Base-by-base conservation (phyloP, 1,140 invertebrate species). In the Rhyacophila brunnea region DNA sequence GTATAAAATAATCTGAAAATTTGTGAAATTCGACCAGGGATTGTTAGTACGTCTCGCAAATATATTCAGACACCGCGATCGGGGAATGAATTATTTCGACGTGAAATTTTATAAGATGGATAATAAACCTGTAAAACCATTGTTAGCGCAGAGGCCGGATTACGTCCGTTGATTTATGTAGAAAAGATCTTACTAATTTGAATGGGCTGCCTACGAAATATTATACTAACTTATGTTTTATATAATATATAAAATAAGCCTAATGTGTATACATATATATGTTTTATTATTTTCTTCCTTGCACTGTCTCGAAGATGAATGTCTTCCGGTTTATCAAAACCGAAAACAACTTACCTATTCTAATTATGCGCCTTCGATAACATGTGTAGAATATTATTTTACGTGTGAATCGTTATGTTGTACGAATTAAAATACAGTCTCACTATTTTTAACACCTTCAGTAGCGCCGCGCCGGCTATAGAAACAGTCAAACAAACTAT, bases 71-170 rank as follows among this genome's bases (percentile, higher is more conserved):
- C 54, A 48, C 54, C 55, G 47, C 55, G 57, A 64, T 64, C 62
- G 62, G 51, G 38, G 53, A 64, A 64, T 64, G 62, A 64, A 60
- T 64, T 64, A 64, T 64, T 60, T 58, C 62, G 62, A 64, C 62
- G 57, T 55, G 62, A 60, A 64, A 64, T 64, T 64, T 64, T 64
- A 64, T 64, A 64, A 64, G 62, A 64, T 51, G 57, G 57, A 60
- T 64, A 64, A 64, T 64, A 64, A 64, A 64, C 62, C 62, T 64
- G 62, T 56, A 60, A 57, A 60, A 53, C 49, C 62, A 64, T 64
- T 64, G 61, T 64, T 64, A 64, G 62, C 62, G 57, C 42, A n/a
- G 20, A 40, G 62, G 58, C 62, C 58, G 58, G 62, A 65, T 65
- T 65, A 65, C 58, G 58, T 35, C 49, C 36, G 54, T 45, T 65